phyloP scores from a whole-genome alignment of 2,888 invertebrate species.

The Andricus quercusramuli region DNA sequence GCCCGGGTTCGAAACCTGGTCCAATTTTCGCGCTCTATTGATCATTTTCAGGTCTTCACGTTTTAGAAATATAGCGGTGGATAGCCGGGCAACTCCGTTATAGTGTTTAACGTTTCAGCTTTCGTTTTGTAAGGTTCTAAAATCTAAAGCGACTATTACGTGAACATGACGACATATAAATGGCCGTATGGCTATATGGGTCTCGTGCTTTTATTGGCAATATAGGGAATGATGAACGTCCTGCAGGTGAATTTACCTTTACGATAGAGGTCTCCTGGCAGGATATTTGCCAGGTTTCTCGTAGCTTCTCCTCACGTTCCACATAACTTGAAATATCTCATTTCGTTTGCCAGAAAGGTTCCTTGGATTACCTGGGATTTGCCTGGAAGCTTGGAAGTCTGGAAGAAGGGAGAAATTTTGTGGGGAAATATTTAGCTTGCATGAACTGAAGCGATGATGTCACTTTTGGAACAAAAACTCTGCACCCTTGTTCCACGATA shows the following conservation, averaged over 20 bases:
- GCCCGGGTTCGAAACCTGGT: too few species aligned
- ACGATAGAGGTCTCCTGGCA: not conserved
- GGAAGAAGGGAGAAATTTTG: not conserved
- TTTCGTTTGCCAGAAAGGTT: slow-evolving; percentile 11
- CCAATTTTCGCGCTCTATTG: too few species aligned
- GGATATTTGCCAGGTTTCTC: slow-evolving; percentile 11
- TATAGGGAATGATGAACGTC: slow-evolving; percentile 18
- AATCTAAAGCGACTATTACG: not conserved
- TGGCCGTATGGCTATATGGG: not conserved
- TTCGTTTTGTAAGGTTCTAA: not conserved
- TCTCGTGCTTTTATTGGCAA: slow-evolving; percentile 10
- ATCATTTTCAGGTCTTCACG: too few species aligned
- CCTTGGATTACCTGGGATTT: not conserved
- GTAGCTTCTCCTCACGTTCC: not conserved
- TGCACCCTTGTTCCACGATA: not conserved
- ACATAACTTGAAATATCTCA: slow-evolving; percentile 14
- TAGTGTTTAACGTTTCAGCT: not conserved
- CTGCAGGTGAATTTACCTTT: slow-evolving; percentile 21
- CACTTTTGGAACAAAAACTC: not conserved
- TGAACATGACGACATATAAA: not conserved
- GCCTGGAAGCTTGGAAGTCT: not conserved
- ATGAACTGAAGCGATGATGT: not conserved
- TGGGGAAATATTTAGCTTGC: slow-evolving; percentile 2
- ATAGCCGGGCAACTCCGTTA: too few species aligned
- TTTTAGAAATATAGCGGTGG: too few species aligned